Evolutionary conservation across 2,888 invertebrate genomes (phyloP).

Genomic region (Noctua fimbriata): DNA sequence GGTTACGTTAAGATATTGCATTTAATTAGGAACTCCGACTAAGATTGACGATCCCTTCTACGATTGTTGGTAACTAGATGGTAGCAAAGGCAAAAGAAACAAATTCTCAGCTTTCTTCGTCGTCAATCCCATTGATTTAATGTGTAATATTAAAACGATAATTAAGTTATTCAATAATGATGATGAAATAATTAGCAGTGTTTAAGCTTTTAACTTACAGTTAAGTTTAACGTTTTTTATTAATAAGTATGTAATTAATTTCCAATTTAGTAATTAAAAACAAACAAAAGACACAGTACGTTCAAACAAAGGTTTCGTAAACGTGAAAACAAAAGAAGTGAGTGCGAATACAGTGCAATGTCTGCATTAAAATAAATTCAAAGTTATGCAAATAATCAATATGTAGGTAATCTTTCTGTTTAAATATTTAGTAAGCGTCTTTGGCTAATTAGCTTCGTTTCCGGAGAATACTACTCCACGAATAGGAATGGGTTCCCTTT

Average conservation of each 20-base stretch:
- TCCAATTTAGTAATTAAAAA: constrained; percentile 2
- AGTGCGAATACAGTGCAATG: constrained; percentile 9
- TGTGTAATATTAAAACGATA: neutral
- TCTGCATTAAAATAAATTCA: constrained; percentile 19
- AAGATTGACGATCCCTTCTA: neutral
- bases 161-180: neutral
- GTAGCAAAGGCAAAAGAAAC: neutral
- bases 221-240: no score
- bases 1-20: neutral
- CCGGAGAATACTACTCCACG: neutral
- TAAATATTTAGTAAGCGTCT: neutral
- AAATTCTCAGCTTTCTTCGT: neutral
- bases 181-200: neutral
- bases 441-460: neutral
- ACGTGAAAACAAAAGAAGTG: constrained; percentile 1
- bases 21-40: neutral
- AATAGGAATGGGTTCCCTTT: neutral
- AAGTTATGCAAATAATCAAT: constrained; percentile 28
- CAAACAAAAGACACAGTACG: neutral
- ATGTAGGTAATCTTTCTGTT: constrained; percentile 4
- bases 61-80: neutral
- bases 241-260: neutral
- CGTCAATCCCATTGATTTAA: neutral
- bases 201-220: neutral
- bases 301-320: neutral